Percentiles rank a stretch among this genome's conserved stretches.
Evolutionary conservation across 1,140 invertebrate genomes (phyloP).

Genomic region (Sitodiplosis mosellana): DNA sequence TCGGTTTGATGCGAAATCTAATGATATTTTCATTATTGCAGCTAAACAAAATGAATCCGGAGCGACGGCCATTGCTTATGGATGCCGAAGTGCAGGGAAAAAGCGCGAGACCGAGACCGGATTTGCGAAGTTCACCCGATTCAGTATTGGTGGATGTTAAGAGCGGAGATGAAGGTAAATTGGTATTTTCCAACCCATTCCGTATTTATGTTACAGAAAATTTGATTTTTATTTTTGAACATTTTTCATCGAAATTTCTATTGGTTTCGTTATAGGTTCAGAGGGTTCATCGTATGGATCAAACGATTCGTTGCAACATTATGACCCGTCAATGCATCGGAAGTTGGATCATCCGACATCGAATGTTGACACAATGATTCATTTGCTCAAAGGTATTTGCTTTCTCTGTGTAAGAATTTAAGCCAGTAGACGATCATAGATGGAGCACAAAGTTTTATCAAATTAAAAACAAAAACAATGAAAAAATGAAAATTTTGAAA

Average conservation of each 20-base stretch:
- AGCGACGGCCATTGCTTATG: conserved; percentile 27
- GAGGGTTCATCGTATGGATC: not conserved
- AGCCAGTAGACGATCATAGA: not conserved
- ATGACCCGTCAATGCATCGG: conserved; percentile 42
- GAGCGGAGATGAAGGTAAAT: conserved; percentile 20
- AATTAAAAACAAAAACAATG: no score
- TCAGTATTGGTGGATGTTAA: conserved; percentile 23
- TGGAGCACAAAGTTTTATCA: no score
- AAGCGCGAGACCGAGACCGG: conserved; percentile 7
- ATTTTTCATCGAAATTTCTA: no score
- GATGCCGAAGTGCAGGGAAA: conserved; percentile 12
- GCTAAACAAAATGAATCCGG: conserved; percentile 20
- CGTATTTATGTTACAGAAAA: not conserved
- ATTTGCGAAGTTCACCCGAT: conserved; percentile 23
- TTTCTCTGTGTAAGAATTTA: not conserved
- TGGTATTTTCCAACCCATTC: not conserved
- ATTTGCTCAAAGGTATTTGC: conserved; percentile 43
- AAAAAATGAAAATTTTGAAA: not conserved
- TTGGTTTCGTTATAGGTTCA: not conserved
- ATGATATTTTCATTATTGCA: not conserved
- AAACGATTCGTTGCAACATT: conserved; percentile 9
- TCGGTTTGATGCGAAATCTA: no score
- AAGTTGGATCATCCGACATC: conserved; percentile 54
- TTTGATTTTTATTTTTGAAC: no score
- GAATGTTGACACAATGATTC: conserved; percentile 63